A percentile compares a stretch with the other conserved stretches of the same genome.
phyloP scores from a whole-genome alignment of 2,888 invertebrate species.

The Eulithis testata region DNA sequence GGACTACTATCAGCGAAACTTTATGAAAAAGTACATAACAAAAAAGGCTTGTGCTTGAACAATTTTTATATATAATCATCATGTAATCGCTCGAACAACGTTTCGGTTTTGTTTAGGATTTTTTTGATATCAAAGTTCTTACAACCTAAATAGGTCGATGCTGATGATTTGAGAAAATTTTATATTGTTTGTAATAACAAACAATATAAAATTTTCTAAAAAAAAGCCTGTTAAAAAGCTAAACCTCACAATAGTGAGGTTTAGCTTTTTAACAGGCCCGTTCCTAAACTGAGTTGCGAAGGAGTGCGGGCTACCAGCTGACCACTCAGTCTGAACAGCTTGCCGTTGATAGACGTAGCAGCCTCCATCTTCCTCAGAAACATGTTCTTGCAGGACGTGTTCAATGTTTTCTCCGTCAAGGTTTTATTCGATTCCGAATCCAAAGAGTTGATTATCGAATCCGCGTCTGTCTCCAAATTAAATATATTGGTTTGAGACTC shows the following conservation, averaged over 20 bases:
- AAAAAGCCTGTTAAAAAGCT: no score
- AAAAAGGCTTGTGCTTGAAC: background rate
- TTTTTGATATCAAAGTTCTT: background rate
- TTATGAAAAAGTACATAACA: background rate
- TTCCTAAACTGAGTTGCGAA: slow-evolving; percentile 64
- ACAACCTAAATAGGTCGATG: background rate
- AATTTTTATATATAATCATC: background rate
- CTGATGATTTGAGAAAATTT: background rate
- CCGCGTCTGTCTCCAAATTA: slow-evolving; percentile 67
- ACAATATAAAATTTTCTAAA: no score
- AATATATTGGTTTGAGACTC: slow-evolving; percentile 75
- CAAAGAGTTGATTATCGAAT: slow-evolving; percentile 72
- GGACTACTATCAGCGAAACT: no score
- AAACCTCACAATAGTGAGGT: no score
- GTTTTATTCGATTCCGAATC: slow-evolving; percentile 73
- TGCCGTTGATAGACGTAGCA: slow-evolving; percentile 71
- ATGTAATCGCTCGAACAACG: background rate
- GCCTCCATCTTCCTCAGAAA: slow-evolving; percentile 79
- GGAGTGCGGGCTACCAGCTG: slow-evolving; percentile 63
- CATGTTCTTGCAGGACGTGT: slow-evolving; percentile 68
- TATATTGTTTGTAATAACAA: background rate
- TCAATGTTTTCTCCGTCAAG: slow-evolving; percentile 69
- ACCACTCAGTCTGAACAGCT: slow-evolving; percentile 68
- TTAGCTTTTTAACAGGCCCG: slow-evolving; percentile 47
- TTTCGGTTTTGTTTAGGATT: slow-evolving; percentile 1